Conservation (phyloP, 2,888 invertebrate genomes). For the Archips crataeganus region DNA sequence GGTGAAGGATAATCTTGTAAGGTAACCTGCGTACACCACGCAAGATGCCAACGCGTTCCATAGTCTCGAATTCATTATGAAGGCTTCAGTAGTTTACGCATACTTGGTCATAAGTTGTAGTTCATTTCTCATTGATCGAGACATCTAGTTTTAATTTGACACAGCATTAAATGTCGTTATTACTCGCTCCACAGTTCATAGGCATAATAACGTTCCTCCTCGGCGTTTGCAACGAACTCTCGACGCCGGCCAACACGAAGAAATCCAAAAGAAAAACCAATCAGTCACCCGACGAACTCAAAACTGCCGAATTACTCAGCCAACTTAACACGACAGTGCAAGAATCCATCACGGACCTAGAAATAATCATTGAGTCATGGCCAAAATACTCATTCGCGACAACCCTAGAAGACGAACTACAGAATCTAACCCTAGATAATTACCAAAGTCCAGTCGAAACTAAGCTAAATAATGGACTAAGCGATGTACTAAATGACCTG, state of each 20-base stretch:
- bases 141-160: no score
- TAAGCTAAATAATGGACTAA: conserved; percentile 80
- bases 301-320: conserved; percentile 65
- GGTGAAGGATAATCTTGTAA: no score
- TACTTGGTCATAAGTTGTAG: no score
- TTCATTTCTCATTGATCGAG: no score
- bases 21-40: no score
- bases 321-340: conserved; percentile 69
- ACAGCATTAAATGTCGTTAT: background rate
- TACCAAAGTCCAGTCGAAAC: conserved; percentile 73
- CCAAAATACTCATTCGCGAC: conserved; percentile 62
- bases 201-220: conserved; percentile 85
- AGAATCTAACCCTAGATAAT: conserved; percentile 67
- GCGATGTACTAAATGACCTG: conserved; percentile 81
- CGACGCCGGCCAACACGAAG: conserved; percentile 79
- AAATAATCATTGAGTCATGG: conserved; percentile 76
- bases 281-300: conserved; percentile 75
- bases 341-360: conserved; percentile 66
- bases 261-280: conserved; percentile 86
- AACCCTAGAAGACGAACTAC: conserved; percentile 70
- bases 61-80: no score
- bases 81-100: no score
- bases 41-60: no score
- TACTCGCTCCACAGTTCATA: conserved; percentile 79
- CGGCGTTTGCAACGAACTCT: conserved; percentile 83